phyloP scores from a whole-genome alignment of 37 sponge, comb jelly and placozoan species.

The Halichondria panicea region DNA sequence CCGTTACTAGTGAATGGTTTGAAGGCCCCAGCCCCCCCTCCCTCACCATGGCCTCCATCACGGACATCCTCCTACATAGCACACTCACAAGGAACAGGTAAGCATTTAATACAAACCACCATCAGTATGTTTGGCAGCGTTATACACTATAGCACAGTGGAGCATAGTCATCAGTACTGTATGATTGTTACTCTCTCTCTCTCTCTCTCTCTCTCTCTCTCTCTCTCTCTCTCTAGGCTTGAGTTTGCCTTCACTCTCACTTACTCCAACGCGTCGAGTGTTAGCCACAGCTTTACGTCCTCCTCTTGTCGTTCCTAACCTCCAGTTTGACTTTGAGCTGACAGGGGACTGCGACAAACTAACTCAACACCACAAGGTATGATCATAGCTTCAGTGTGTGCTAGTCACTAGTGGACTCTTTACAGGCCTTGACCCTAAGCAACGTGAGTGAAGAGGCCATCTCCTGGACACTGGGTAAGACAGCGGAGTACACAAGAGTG shows the following conservation, averaged over 20 bases:
- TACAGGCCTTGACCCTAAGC: slow-evolving; percentile 20
- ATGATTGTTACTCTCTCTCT: background rate
- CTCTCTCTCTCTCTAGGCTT: background rate
- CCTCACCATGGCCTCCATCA: slow-evolving; percentile 82
- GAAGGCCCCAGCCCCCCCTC: slow-evolving; percentile 77
- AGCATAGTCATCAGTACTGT: background rate
- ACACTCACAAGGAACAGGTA: background rate
- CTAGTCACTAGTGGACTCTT: no score
- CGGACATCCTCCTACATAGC: slow-evolving; percentile 20
- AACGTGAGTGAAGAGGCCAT: slow-evolving; percentile 37
- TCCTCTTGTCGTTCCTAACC: slow-evolving; percentile 47
- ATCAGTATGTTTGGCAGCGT: background rate
- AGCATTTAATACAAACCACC: background rate
- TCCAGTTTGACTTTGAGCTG: slow-evolving; percentile 25
- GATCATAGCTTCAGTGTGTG: background rate
- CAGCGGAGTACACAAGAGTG: background rate
- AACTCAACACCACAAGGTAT: slow-evolving; percentile 6
- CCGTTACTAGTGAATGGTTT: slow-evolving; percentile 87
- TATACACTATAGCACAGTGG: background rate
- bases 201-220: background rate
- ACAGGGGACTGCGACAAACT: slow-evolving; percentile 21
- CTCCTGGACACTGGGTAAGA: slow-evolving; percentile 32
- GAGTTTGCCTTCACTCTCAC: slow-evolving; percentile 20
- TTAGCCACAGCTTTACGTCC: slow-evolving; percentile 74
- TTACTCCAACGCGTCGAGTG: slow-evolving; percentile 73